Evolutionary conservation across 2,888 invertebrate species (phyloP).

Genomic region (Junonia oenone): DNA sequence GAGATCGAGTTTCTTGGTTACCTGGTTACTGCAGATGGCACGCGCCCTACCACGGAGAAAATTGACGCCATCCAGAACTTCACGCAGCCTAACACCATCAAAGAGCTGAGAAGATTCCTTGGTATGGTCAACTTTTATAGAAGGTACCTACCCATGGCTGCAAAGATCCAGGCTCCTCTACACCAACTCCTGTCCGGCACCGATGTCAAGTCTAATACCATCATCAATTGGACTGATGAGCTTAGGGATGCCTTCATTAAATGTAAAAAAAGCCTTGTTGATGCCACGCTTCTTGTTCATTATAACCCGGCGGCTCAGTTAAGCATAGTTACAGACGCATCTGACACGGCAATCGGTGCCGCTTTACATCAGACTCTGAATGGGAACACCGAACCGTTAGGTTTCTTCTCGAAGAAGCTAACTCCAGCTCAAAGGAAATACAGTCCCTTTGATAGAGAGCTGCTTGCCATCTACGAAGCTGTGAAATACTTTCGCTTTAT

Average conservation of each 20-base stretch:
- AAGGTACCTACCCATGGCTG: constrained; percentile 21
- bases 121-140: constrained; percentile 26
- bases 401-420: constrained; percentile 9
- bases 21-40: not conserved
- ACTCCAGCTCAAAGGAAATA: constrained; percentile 1
- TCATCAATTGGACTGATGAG: constrained; percentile 10
- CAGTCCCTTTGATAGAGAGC: not conserved
- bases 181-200: constrained; percentile 1
- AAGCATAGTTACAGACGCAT: constrained; percentile 37
- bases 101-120: constrained; percentile 30
- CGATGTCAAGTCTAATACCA: constrained; percentile 4
- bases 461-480: not conserved
- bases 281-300: not conserved
- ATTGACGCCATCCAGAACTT: constrained; percentile 8
- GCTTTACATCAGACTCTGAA: constrained; percentile 39
- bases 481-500: not conserved
- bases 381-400: constrained; percentile 37
- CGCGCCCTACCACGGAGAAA: not conserved
- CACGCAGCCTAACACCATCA: constrained; percentile 22
- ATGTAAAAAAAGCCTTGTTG: constrained; percentile 3
- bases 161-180: constrained; percentile 17
- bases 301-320: not conserved
- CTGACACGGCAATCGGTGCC: constrained; percentile 42
- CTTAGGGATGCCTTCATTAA: not conserved
- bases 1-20: constrained; percentile 15